Conservation (phyloP, 2,797 vertebrate genomes). For the Calcarius lapponicus region DNA sequence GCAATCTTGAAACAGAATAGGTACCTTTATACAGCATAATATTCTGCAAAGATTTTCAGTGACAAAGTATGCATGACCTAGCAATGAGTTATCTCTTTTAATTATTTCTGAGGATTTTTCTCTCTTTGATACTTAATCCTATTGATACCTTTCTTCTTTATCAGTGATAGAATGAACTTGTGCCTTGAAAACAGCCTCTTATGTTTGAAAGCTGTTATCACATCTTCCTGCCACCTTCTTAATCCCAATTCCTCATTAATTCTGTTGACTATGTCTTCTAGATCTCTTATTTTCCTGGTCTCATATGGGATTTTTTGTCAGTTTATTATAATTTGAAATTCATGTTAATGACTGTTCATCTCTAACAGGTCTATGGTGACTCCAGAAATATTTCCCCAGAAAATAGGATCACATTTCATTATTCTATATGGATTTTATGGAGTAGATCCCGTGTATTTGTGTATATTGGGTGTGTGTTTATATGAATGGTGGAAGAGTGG, state of each 20-base stretch:
- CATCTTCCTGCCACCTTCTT: neutral
- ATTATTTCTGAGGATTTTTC: neutral
- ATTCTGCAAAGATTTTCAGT: neutral
- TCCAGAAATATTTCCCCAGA: neutral
- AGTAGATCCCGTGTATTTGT: neutral
- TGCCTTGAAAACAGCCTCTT: neutral
- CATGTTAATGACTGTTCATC: neutral
- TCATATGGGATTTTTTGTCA: neutral
- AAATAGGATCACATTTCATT: neutral
- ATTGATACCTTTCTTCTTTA: neutral
- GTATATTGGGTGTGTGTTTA: neutral
- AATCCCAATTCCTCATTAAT: neutral
- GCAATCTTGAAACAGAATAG: neutral
- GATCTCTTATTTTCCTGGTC: neutral
- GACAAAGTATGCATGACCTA: neutral
- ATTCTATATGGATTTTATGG: neutral
- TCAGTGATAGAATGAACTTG: neutral
- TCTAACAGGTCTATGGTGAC: neutral
- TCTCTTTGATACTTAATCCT: neutral
- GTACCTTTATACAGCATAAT: neutral
- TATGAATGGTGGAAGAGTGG: neutral
- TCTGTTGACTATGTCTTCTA: neutral
- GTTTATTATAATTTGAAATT: neutral
- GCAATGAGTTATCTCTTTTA: neutral
- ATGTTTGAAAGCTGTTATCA: neutral